These are phyloP conservation scores for Osmoderma eremita DNA, from an alignment of 2,888 invertebrate species.

Conservation along the genomic window DNA sequence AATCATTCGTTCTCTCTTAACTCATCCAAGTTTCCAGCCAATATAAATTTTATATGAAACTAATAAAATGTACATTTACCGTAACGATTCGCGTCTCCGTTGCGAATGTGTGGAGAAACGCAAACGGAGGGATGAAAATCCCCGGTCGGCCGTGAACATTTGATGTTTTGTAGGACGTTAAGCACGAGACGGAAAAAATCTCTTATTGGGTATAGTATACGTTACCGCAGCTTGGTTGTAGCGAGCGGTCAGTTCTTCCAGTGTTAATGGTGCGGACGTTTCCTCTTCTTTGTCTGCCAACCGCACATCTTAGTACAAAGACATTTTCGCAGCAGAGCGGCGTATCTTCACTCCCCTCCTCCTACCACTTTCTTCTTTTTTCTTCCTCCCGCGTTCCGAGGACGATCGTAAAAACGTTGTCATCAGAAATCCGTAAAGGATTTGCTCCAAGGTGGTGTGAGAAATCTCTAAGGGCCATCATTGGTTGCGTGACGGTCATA, in stretches of 20 bases:
- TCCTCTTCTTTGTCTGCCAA: slow-evolving; percentile 48
- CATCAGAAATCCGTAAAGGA: slow-evolving; percentile 60
- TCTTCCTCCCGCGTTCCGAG: slow-evolving; percentile 32
- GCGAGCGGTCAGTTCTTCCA: slow-evolving; percentile 41
- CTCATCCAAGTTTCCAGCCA: slow-evolving; percentile 42
- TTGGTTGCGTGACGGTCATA: slow-evolving; percentile 56
- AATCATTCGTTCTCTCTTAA: slow-evolving; percentile 43
- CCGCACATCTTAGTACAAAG: slow-evolving; percentile 27
- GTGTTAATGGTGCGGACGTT: slow-evolving; percentile 55
- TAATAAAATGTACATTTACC: slow-evolving; percentile 56
- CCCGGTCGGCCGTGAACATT: slow-evolving; percentile 55
- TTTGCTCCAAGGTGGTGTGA: slow-evolving; percentile 52
- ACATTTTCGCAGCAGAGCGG: slow-evolving; percentile 28
- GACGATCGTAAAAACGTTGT: slow-evolving; percentile 60
- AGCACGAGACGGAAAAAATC: slow-evolving; percentile 35
- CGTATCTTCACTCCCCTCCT: slow-evolving; percentile 5
- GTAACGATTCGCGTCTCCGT: slow-evolving; percentile 45
- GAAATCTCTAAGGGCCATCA: slow-evolving; percentile 56
- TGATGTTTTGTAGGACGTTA: slow-evolving; percentile 50
- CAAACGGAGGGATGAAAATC: slow-evolving; percentile 48
- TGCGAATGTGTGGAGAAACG: slow-evolving; percentile 30
- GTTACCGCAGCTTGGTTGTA: slow-evolving; percentile 8
- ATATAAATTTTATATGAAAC: slow-evolving; percentile 55
- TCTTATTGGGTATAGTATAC: slow-evolving; percentile 29
- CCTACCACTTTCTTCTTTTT: neutral